Evolutionary conservation across 2,888 invertebrate species (phyloP).

Genomic region (Esperia sulphurella): DNA sequence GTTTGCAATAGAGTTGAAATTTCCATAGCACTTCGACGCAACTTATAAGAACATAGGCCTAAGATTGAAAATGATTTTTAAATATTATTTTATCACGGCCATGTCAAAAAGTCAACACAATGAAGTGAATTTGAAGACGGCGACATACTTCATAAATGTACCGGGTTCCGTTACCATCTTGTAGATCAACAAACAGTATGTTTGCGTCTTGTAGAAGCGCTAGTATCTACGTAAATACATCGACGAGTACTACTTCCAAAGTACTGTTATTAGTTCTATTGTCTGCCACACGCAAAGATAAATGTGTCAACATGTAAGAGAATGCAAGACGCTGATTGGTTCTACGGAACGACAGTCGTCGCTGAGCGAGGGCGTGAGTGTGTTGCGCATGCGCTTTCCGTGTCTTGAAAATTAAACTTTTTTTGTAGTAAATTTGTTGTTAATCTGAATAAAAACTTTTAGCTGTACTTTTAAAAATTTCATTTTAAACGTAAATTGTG

Average conservation of each 20-base stretch:
- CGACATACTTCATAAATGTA: slow-evolving; percentile 43
- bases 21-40: no score
- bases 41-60: no score
- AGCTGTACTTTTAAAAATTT: slow-evolving; percentile 5
- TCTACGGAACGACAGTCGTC: slow-evolving; percentile 31
- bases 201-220: neutral
- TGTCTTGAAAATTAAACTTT: slow-evolving; percentile 23
- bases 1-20: no score
- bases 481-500: slow-evolving; percentile 11
- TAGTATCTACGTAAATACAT: neutral
- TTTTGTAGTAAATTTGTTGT: slow-evolving; percentile 20
- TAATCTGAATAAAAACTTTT: slow-evolving; percentile 5
- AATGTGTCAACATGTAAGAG: slow-evolving; percentile 30
- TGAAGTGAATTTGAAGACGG: slow-evolving; percentile 12
- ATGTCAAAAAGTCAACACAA: neutral
- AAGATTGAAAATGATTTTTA: neutral
- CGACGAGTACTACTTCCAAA: no score
- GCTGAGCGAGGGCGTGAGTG: slow-evolving; percentile 25
- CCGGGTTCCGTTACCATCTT: slow-evolving; percentile 47
- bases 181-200: neutral
- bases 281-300: neutral
- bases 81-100: neutral
- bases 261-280: neutral
- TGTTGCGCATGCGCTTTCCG: slow-evolving; percentile 41
- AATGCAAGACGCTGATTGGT: slow-evolving; percentile 58